Percentiles rank a stretch among this genome's conserved stretches.
Evolutionary conservation across 2,888 invertebrate genomes (phyloP).

Genomic region (Campoplex capitator): DNA sequence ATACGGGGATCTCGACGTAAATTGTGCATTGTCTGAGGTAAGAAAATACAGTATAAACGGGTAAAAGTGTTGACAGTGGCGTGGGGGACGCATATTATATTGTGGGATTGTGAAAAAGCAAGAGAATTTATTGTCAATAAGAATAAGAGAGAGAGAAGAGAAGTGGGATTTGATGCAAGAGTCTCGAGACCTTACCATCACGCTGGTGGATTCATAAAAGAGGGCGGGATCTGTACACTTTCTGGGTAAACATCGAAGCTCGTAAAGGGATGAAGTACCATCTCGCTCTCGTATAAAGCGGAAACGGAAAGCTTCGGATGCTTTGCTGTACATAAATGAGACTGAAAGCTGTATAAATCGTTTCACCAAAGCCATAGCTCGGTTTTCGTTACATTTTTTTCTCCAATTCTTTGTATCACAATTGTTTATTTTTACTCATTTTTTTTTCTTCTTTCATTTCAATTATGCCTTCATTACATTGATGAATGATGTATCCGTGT

Average conservation of each 20-base stretch:
- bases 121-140: conserved; percentile 47
- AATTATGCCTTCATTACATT: no score
- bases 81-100: conserved; percentile 31
- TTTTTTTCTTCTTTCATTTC: background rate
- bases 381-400: conserved; percentile 6
- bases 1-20: conserved; percentile 7
- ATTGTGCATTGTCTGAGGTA: conserved; percentile 14
- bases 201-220: conserved; percentile 54
- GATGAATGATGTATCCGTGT: background rate
- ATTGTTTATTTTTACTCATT: background rate
- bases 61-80: background rate
- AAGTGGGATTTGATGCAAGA: conserved; percentile 17
- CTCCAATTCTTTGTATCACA: background rate
- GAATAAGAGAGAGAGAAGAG: conserved; percentile 3
- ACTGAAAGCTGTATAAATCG: background rate
- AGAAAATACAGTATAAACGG: conserved; percentile 44
- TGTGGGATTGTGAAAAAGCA: conserved; percentile 14
- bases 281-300: conserved; percentile 8
- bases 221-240: conserved; percentile 54
- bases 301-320: conserved; percentile 37
- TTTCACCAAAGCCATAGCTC: conserved; percentile 1
- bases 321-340: conserved; percentile 18
- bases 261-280: conserved; percentile 59
- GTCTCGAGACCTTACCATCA: conserved; percentile 28
- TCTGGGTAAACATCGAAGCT: conserved; percentile 50